A percentile compares a stretch with the other conserved stretches of the same genome.
Evolutionary conservation across 2,113 vertebrate species (phyloP).

Genomic region (Odocoileus hemionus): DNA sequence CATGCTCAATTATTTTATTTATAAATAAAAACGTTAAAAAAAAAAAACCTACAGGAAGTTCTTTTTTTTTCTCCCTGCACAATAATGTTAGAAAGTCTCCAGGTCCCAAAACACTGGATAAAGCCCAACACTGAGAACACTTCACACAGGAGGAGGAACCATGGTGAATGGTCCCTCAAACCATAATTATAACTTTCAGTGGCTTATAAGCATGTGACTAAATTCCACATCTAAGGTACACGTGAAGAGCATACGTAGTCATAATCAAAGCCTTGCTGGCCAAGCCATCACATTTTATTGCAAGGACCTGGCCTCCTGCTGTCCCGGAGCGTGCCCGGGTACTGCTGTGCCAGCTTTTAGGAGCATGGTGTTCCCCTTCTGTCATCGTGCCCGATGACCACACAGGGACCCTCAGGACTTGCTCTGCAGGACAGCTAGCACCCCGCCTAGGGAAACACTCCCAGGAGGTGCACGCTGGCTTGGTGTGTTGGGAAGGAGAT

Average conservation of each 20-base stretch:
- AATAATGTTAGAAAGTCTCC: background rate
- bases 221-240: slow-evolving; percentile 1
- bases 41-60: background rate
- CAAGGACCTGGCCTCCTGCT: background rate
- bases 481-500: background rate
- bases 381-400: background rate
- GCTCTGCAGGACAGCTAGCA: background rate
- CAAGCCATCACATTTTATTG: background rate
- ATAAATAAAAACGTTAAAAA: background rate
- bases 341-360: background rate
- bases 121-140: background rate
- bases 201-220: background rate
- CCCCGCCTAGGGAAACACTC: background rate
- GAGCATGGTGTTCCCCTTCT: background rate
- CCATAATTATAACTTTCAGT: background rate
- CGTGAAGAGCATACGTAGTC: background rate
- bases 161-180: background rate
- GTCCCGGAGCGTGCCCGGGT: background rate
- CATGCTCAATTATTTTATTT: background rate
- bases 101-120: background rate
- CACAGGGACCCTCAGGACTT: background rate
- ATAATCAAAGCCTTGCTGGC: background rate
- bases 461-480: background rate
- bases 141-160: background rate
- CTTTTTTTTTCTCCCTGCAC: background rate